Percentiles rank a stretch among this genome's conserved stretches.
Conservation (phyloP, 2,113 vertebrate species). For the Crotalus helleri region DNA sequence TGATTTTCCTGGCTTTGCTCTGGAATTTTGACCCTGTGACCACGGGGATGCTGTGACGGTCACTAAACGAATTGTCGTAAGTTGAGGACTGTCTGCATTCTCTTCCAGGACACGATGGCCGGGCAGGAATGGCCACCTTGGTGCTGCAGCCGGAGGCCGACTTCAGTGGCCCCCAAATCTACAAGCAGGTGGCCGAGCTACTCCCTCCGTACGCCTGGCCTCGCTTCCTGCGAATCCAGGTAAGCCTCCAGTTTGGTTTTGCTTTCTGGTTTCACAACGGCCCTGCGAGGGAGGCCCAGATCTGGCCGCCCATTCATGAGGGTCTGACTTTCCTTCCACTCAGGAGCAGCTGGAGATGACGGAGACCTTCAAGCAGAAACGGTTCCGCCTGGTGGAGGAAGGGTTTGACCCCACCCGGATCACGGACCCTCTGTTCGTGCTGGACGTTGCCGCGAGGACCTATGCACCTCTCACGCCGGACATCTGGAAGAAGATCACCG, state of each 20-base stretch:
- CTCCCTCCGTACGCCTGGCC: conserved; percentile 71
- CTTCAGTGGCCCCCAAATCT: conserved; percentile 69
- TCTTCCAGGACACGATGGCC: conserved; percentile 79
- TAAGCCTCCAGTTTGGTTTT: not conserved
- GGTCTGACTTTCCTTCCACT: not conserved
- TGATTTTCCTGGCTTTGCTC: no score
- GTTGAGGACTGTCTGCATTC: not conserved
- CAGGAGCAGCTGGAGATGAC: conserved; percentile 77
- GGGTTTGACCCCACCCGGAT: conserved; percentile 69
- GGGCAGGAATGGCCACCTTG: conserved; percentile 81
- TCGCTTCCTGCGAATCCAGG: conserved; percentile 64
- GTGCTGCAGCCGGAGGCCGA: conserved; percentile 66
- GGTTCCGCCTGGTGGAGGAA: conserved; percentile 72
- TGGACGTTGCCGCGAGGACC: conserved; percentile 64
- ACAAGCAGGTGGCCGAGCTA: conserved; percentile 64
- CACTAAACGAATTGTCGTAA: not conserved
- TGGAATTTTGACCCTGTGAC: no score
- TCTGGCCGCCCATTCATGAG: no score
- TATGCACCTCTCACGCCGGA: conserved; percentile 66
- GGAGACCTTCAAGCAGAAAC: conserved; percentile 85
- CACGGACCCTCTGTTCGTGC: conserved; percentile 71
- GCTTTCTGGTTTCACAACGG: not conserved
- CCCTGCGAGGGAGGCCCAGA: not conserved
- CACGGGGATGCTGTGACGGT: not conserved
- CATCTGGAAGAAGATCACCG: conserved; percentile 67